Evolutionary conservation across 2,797 vertebrate species (phyloP), one percentile per base, ranked within the genome.

Genomic region (Acropternis orthonyx): DNA sequence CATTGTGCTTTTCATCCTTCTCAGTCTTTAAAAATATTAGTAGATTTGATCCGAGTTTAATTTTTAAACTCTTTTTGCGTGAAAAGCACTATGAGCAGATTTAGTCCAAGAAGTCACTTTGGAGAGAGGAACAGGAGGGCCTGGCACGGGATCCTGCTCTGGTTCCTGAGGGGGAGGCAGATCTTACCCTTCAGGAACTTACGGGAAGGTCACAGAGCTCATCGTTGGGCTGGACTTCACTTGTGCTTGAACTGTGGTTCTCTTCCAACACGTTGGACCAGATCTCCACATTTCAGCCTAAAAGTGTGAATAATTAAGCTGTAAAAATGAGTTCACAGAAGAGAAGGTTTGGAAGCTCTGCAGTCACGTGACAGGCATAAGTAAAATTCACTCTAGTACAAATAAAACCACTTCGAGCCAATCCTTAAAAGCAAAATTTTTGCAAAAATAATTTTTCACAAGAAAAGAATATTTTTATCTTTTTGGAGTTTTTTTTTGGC

Each of bases 361-460:
- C 34, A 49, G 48, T 73, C n/a, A 2, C 16, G 10, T 3, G 10
- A 30, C 49, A 78, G 51, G 16, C 85, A 66, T 61, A 94, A 30
- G 17, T 15, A 51, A 2, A 34, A 30, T 8, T 54, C 0, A 0
- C 21, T 36, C 0, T 12, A 20, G 3, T 26, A 20, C 4, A 15
- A 56, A n/a, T 66, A 27, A 77, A 76, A 32, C 6, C 67, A 27
- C 27, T 85, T 73, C 7, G 7, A 80, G 37, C 16, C 26, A 51
- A 0, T 55, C 44, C 39, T 90, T 74, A 81, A 44, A 92, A 79
- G 43, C 63, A 24, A 81, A 94, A 39, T 46, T 1, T 39, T 86
- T 68, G 26, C 30, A 54, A 26, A 46, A 75, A 11, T 17, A 14
- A 3, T 44, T 62, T 71, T 82, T 52, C 3, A 1, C 59, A 24